Evolutionary conservation across 2,113 vertebrate genomes (phyloP), one percentile per base, ranked within the genome.

Genomic region (Alaudala cheleensis): DNA sequence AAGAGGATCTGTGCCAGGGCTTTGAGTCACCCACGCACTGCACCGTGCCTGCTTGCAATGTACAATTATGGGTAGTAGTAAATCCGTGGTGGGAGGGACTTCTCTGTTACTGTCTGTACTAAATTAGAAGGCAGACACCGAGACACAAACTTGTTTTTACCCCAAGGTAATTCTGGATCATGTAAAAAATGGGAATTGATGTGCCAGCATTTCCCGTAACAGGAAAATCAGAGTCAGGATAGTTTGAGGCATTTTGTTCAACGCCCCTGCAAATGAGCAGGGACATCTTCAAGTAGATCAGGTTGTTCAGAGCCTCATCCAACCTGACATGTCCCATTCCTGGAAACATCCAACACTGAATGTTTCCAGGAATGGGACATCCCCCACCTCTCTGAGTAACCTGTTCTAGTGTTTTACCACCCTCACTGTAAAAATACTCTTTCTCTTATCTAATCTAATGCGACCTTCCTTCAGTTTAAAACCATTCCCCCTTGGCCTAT

Each of bases 41-140:
- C 69, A 8, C 72, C 10, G 51, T 88, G 91, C 77, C 92, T 87
- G 79, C 92, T 28, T 64, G 67, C 90, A 64, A 44, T 87, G 92
- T 92, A 94, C 94, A 90, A 60, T 95, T 97, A 97, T 56, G 92
- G 83, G 83, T 87, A 88, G 85, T 93, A 94, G 96, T 93, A 97
- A 97, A 96, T 90, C 76, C 7, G 19, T 25, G 33, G 74, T 86
- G 81, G 92, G 85, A 92, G 66, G 64, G 58, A 72, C 58, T 90
- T 92, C 69, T 89, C 76, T 87, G 40, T 89, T 95, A 84, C 73
- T 78, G 88, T 82, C 74, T 79, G 50, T 67, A 25, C 92, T 57
- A 81, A 93, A 93, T 92, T 87, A 88, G 90, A 95, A 93, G 72
- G 79, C 84, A 96, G 77, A 85, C 88, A 67, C 57, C 3, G 34